Percentiles rank a stretch among this genome's conserved stretches.
These are phyloP conservation scores for Rotaria magnacalcarata DNA, from an alignment of 2,888 invertebrate species.

Conservation along the genomic window DNA sequence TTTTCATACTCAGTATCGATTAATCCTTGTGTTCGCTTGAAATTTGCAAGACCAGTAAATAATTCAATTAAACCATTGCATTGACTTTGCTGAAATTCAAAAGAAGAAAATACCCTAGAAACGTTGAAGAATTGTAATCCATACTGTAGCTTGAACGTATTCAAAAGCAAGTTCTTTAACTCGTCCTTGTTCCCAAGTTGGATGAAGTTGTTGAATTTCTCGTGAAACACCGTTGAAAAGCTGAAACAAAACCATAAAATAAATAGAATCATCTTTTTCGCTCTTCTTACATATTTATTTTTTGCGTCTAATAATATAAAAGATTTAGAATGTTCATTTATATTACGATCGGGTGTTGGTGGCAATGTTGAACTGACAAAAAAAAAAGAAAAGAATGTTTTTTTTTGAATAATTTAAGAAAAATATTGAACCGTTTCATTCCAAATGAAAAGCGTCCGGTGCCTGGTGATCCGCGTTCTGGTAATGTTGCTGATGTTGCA, in stretches of 20 bases:
- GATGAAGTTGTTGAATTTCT: background rate
- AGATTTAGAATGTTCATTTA: background rate
- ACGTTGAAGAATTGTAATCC: too few relatives aligned
- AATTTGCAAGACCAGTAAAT: background rate
- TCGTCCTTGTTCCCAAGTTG: background rate
- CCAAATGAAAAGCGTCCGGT: background rate
- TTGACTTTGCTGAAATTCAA: background rate
- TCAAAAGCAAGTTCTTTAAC: background rate
- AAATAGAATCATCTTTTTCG: background rate
- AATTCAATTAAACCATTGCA: background rate
- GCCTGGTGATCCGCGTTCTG: background rate
- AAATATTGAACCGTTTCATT: background rate
- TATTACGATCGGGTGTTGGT: too few relatives aligned
- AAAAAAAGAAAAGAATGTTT: too few relatives aligned
- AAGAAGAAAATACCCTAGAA: background rate
- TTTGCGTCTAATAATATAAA: background rate
- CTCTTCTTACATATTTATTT: background rate
- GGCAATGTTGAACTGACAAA: too few relatives aligned
- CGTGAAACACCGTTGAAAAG: background rate
- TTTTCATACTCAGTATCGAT: background rate
- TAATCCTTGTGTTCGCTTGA: background rate
- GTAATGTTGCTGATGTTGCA: background rate
- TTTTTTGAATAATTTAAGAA: background rate
- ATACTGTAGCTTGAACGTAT: constrained; percentile 13
- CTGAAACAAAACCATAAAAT: background rate